Base-by-base conservation (phyloP, 2,888 invertebrate species). In the Hemicrepidius hirtus region DNA sequence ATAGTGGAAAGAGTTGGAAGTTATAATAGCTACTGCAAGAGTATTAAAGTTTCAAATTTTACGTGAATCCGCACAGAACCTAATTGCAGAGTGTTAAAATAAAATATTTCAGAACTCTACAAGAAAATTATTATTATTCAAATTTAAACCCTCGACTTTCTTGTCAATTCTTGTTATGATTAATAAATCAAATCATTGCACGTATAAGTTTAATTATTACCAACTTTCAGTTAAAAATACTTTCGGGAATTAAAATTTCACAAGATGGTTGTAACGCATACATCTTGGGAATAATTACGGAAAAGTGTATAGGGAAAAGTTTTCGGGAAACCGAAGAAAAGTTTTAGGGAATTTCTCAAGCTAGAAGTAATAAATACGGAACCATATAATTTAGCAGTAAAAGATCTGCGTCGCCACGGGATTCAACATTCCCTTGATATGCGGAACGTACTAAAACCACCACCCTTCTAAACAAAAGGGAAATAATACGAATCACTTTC, bases 291-390 rank as follows among this genome's bases (percentile, higher is more conserved):
- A 40, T 60, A 60, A 60, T 60, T 41, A 41, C 37, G 16, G 32
- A 35, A 60, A 60, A 60, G 41, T 41, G 60, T 24, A 40, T 4
- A 60, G 41, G 40, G n/a, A n/a, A n/a, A n/a, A n/a, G n/a, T n/a
- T n/a, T 60, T 60, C 37, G 18, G 4, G n/a, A 21, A 60, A 37
- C 13, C n/a, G 18, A 59, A 59, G 59, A 40, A 46, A 46, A 20
- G 35, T 59, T 60, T 60, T n/a, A n/a, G 2, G 13, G 41, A 41
- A 12, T 60, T 41, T 60, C 41, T 41, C 37, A 41, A 41, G n/a
- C 16, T 60, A 41, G 18, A 40, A 20, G 60, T 41, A 60, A 60
- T 41, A 60, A 60, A 60, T 60, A 60, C 35, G 41, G 41, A 60
- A 60, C 40, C 41, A 37, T 60, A 41, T 60, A 60, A 60, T 60